A percentile compares a stretch with the other conserved stretches of the same genome.
Conservation (phyloP, 2,888 invertebrate species). For the Steinernema hermaphroditum region DNA sequence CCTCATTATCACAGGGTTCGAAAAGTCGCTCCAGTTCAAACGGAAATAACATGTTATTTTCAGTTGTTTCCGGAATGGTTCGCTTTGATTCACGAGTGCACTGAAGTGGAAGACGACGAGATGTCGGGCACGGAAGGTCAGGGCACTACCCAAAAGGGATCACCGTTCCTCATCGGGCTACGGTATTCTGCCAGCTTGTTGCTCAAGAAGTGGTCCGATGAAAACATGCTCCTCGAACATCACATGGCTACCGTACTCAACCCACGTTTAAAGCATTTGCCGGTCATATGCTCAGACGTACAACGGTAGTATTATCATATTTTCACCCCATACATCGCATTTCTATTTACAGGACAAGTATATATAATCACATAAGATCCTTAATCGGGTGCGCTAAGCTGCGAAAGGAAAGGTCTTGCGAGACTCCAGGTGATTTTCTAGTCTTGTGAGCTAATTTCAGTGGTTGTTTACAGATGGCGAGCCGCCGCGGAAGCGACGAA, state of each 20-base stretch:
- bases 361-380: constrained; percentile 41
- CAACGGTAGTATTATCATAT: constrained; percentile 39
- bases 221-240: constrained; percentile 48
- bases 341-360: constrained; percentile 26
- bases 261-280: constrained; percentile 49
- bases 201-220: constrained; percentile 40
- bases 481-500: constrained; percentile 52
- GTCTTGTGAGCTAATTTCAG: constrained; percentile 11
- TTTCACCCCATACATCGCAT: not conserved
- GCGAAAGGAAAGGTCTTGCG: constrained; percentile 17
- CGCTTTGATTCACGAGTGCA: constrained; percentile 48
- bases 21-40: not conserved
- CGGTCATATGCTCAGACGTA: constrained; percentile 50
- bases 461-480: constrained; percentile 42
- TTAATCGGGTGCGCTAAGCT: constrained; percentile 33
- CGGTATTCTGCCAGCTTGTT: constrained; percentile 11
- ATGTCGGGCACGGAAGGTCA: not conserved
- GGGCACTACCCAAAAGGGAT: not conserved
- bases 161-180: not conserved
- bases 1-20: constrained; percentile 47
- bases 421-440: not conserved
- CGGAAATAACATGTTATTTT: constrained; percentile 29
- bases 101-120: constrained; percentile 34
- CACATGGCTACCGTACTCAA: constrained; percentile 58
- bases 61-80: constrained; percentile 50